Percentiles rank a stretch among this genome's conserved stretches.
These are phyloP conservation scores for Alentia gelatinosa DNA, from an alignment of 2,888 invertebrate genomes.

Conservation along the genomic window DNA sequence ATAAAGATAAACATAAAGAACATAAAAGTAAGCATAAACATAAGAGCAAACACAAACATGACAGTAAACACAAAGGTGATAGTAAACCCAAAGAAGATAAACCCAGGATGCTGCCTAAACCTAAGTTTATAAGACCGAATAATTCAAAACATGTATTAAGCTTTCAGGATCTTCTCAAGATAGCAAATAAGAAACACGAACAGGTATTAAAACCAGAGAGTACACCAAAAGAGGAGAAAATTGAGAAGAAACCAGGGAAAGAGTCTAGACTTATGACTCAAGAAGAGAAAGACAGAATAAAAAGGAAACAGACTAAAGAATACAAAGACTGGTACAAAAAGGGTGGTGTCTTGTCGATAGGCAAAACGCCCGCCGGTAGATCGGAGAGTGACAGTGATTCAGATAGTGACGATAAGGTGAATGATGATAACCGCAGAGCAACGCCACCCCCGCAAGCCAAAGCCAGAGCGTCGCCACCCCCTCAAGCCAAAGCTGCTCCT, in stretches of 20 bases:
- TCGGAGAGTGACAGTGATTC: not conserved
- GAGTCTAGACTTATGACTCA: constrained; percentile 47
- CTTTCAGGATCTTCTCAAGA: constrained; percentile 22
- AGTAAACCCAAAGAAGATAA: not conserved
- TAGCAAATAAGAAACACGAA: constrained; percentile 45
- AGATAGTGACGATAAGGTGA: not conserved
- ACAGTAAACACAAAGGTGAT: constrained; percentile 21
- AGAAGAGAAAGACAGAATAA: constrained; percentile 46
- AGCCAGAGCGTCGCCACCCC: not conserved
- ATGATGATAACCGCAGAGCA: not conserved
- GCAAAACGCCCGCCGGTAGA: not conserved
- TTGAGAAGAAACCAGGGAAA: not conserved
- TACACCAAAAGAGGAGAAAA: not conserved
- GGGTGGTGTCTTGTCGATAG: constrained; percentile 27
- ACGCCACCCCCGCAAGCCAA: not conserved
- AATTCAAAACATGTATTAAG: constrained; percentile 19
- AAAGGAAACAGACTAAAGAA: constrained; percentile 11
- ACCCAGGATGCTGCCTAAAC: not conserved
- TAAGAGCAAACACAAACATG: constrained; percentile 45
- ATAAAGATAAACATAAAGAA: not conserved
- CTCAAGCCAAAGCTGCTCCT: not conserved
- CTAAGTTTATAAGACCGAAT: not conserved
- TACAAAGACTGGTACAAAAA: constrained; percentile 39
- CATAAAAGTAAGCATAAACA: constrained; percentile 52
- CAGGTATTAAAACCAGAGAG: not conserved